Conservation (phyloP, 2,113 vertebrate species). For the Myotis brandtii region DNA sequence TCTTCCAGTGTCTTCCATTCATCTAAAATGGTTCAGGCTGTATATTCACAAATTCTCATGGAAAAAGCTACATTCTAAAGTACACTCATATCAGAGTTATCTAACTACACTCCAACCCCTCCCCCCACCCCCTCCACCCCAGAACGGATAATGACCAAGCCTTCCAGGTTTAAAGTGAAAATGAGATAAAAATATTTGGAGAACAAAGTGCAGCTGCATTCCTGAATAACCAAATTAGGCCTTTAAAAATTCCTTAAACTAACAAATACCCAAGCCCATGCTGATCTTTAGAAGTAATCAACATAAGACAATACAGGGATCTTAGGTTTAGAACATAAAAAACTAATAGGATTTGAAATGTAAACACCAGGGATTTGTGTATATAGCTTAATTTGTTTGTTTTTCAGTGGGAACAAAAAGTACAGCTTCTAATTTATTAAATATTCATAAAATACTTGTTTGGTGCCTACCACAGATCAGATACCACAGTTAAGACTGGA, state of each 20-base stretch:
- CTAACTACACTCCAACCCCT: not conserved
- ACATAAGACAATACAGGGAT: not conserved
- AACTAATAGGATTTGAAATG: conserved; percentile 23
- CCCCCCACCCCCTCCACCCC: too few species aligned
- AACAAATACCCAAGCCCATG: not conserved
- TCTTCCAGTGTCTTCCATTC: not conserved
- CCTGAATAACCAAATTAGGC: not conserved
- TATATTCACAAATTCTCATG: not conserved
- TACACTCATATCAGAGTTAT: not conserved
- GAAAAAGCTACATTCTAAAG: not conserved
- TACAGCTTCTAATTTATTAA: conserved; percentile 27
- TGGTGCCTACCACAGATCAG: not conserved
- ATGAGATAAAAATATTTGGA: not conserved
- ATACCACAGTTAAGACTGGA: not conserved
- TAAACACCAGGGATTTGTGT: not conserved
- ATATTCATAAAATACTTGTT: not conserved
- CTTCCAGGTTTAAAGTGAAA: conserved; percentile 15
- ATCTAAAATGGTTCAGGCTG: not conserved
- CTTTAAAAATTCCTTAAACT: conserved; percentile 1
- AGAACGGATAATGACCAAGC: not conserved
- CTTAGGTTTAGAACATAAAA: not conserved
- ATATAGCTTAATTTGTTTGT: not conserved
- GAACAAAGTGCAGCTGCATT: not conserved
- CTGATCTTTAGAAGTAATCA: conserved; percentile 18
- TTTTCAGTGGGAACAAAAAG: not conserved